Evolutionary conservation across 2,888 invertebrate species (phyloP).

Genomic region (Pomacea canaliculata): DNA sequence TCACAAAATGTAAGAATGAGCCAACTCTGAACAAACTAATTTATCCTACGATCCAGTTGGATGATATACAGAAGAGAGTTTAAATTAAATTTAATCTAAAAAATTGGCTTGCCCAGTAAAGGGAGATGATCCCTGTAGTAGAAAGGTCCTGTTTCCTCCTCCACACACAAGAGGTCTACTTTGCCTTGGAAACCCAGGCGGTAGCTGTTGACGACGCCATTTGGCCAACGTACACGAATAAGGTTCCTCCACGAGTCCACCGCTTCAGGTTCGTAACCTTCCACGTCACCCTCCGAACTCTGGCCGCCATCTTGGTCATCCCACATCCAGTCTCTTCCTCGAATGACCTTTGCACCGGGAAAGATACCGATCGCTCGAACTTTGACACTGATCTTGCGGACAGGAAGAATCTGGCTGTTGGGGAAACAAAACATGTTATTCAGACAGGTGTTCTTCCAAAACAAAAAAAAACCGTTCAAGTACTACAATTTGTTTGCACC

Average conservation of each 20-base stretch:
- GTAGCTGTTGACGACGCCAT: conserved; percentile 9
- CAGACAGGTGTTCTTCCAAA: not conserved
- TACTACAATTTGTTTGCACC: not conserved
- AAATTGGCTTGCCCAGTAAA: conserved; percentile 11
- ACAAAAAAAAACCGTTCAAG: not conserved
- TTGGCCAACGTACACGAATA: conserved; percentile 20
- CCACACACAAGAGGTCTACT: conserved; percentile 25
- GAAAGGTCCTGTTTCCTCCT: conserved; percentile 21
- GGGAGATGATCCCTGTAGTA: conserved; percentile 33
- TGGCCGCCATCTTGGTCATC: conserved; percentile 12
- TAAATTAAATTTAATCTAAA: too few relatives aligned
- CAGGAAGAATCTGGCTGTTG: not conserved
- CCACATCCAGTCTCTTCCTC: conserved; percentile 10
- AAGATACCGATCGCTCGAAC: conserved; percentile 19
- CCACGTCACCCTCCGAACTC: conserved; percentile 18
- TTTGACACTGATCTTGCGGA: conserved; percentile 18
- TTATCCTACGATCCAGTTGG: too few relatives aligned
- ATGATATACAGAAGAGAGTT: too few relatives aligned
- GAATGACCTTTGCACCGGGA: conserved; percentile 15
- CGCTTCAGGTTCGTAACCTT: not conserved
- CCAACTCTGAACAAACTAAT: too few relatives aligned
- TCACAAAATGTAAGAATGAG: too few relatives aligned
- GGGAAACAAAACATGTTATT: too few relatives aligned
- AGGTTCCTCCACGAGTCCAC: conserved; percentile 8
- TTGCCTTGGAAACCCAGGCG: conserved; percentile 25